phyloP scores from a whole-genome alignment of 1,140 invertebrate species.

The Aphaenogaster floridana region DNA sequence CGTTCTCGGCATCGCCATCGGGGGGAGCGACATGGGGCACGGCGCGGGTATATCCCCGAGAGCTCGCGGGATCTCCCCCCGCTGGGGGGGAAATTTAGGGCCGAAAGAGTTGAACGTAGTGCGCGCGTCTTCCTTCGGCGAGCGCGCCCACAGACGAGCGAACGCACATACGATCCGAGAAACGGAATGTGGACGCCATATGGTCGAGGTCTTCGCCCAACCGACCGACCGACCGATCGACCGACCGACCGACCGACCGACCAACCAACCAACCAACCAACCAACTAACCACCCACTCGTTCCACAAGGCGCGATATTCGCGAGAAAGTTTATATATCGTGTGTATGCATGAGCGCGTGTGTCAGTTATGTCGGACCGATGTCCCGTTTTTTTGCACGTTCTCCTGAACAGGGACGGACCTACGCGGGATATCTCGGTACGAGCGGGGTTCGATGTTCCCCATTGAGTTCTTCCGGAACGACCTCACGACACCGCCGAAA shows the following conservation, averaged over 20 bases:
- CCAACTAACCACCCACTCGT: conserved; percentile 67
- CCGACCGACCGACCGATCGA: conserved; percentile 60
- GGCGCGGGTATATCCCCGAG: neutral
- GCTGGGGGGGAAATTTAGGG: neutral
- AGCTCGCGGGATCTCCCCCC: neutral
- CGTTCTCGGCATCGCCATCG: neutral
- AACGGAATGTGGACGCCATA: conserved; percentile 86
- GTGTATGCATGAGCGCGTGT: neutral
- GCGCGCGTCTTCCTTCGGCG: conserved; percentile 39
- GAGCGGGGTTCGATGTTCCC: neutral
- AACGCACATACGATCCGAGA: conserved; percentile 69
- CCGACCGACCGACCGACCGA: conserved; percentile 69
- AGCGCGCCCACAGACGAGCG: neutral
- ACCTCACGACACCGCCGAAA: neutral
- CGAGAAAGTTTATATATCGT: conserved; percentile 49
- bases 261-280: conserved; percentile 68
- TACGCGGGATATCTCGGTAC: neutral
- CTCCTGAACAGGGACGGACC: conserved; percentile 19
- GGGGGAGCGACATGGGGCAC: neutral
- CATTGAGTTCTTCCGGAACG: neutral
- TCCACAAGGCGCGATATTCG: conserved; percentile 31
- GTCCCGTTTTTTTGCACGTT: conserved; percentile 47
- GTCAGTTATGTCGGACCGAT: conserved; percentile 21
- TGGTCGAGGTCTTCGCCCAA: conserved; percentile 80
- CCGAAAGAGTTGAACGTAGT: conserved; percentile 14